Base-by-base conservation (phyloP, 2,888 invertebrate genomes). In the Melieria omissa region DNA sequence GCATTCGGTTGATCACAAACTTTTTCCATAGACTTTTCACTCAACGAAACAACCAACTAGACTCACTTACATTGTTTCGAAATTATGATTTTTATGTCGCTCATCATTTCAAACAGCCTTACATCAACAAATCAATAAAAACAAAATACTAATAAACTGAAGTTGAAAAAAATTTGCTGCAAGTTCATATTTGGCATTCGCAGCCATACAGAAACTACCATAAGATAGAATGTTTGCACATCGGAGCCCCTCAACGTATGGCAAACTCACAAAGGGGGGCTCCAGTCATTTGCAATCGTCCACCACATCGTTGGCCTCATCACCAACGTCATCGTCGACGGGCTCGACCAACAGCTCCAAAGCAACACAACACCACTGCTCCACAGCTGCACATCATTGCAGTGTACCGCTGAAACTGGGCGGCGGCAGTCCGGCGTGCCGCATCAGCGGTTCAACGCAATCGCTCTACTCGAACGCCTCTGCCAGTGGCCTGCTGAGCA, bases 241-340 rank as follows among this genome's bases (percentile, higher is more conserved):
- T 76, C 82, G 86, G 85, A 86, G 85, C 85, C 85, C 85, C 85
- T 81, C 80, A 80, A 70, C 79, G 80, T 75, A 82, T 81, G 74
- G 77, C 76, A 77, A 77, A 73, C 77, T 80, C 71, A 78, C 73
- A 71, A 78, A 80, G 85, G 85, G 85, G 84, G 84, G 85, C 85
- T 86, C 86, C 84, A 79, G 78, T 72, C 74, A 74, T 46, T 73
- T 72, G 55, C 71, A 75, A 70, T 76, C 77, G 65, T 75, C 75
- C 71, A 57, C 63, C 54, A 55, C 72, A 49, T 49, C 73, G 75
- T 70, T 65, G 63, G 49, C 65, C 73, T 71, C 77, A 75, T 74
- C 69, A 60, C 73, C 65, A 58, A 58, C 70, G 65, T 65, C 71
- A 49, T 76, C 75, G 12, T 65, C 75, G 7, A 60, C 74, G 42